These are phyloP conservation scores for Onychorhynchus coronatus DNA, from an alignment of 2,113 vertebrate genomes.

Conservation along the genomic window DNA sequence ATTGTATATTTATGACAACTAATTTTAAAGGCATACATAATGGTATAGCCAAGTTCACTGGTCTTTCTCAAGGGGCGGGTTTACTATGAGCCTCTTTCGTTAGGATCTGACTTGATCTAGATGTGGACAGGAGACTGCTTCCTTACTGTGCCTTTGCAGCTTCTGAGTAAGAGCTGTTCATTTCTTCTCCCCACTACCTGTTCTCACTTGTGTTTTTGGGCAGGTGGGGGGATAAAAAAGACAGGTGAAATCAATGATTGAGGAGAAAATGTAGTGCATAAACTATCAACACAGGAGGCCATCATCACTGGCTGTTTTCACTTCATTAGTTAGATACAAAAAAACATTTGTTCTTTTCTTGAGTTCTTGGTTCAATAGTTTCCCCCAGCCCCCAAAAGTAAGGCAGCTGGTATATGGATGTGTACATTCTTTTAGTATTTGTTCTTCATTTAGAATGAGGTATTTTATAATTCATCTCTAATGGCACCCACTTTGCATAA, in stretches of 20 bases:
- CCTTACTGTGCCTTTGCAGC: neutral
- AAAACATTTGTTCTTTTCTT: neutral
- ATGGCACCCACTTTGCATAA: neutral
- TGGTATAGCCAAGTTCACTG: neutral
- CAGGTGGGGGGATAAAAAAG: neutral
- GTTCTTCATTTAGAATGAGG: neutral
- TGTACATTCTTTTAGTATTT: neutral
- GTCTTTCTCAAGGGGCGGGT: neutral
- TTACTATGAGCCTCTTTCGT: neutral
- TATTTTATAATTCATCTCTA: neutral
- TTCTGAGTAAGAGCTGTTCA: neutral
- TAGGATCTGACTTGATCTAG: neutral
- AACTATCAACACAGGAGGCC: neutral
- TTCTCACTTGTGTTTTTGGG: neutral
- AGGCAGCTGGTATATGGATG: neutral
- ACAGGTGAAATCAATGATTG: neutral
- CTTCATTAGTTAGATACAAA: neutral
- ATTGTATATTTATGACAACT: neutral
- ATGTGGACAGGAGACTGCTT: neutral
- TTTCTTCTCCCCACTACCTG: neutral
- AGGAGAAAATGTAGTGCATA: neutral
- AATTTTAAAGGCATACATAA: neutral
- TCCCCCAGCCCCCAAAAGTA: neutral
- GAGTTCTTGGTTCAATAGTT: neutral
- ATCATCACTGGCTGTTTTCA: neutral